Conservation (phyloP, 2,797 vertebrate genomes). For the Danio jaintianensis region DNA sequence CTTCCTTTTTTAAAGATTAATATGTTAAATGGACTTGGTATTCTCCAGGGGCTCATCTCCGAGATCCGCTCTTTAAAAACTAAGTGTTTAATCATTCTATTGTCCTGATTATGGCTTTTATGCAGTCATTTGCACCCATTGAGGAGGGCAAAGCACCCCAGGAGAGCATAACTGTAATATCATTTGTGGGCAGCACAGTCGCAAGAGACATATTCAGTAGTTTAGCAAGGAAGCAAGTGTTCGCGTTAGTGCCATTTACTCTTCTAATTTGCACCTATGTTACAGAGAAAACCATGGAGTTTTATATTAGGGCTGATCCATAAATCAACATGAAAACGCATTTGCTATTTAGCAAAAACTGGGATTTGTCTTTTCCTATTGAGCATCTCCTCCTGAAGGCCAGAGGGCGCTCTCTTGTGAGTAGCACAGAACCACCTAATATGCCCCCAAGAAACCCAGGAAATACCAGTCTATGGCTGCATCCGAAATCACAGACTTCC, state of each 20-base stretch:
- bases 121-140: constrained; percentile 39
- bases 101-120: constrained; percentile 56
- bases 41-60: constrained; percentile 43
- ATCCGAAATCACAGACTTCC: no score
- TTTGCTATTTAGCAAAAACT: no score
- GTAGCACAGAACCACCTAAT: no score
- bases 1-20: constrained; percentile 22
- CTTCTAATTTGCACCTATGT: not conserved
- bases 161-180: constrained; percentile 22
- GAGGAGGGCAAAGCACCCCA: constrained; percentile 35
- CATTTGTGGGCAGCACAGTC: not conserved
- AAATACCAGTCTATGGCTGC: no score
- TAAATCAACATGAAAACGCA: no score
- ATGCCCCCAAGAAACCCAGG: no score
- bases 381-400: no score
- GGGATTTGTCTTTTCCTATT: no score
- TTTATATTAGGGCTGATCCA: not conserved
- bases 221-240: not conserved
- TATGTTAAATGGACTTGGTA: constrained; percentile 41
- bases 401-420: no score
- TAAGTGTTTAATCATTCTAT: constrained; percentile 45
- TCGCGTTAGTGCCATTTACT: constrained; percentile 13
- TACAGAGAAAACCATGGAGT: not conserved
- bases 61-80: constrained; percentile 39
- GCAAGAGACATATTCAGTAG: not conserved